Conservation (phyloP, 2,113 vertebrate genomes). For the Hippocampus guttulatus region DNA sequence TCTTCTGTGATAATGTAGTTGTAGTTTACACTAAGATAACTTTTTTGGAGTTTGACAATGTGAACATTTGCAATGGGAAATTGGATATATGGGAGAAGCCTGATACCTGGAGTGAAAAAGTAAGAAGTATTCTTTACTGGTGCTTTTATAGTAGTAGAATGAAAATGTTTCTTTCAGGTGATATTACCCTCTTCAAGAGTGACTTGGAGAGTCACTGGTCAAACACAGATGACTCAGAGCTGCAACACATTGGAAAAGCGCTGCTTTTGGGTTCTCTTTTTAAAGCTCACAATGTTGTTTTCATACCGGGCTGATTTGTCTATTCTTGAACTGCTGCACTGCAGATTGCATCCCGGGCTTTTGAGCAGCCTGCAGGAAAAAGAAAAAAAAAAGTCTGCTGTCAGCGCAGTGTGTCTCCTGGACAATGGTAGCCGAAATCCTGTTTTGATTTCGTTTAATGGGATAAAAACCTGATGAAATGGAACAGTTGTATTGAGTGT, state of each 20-base stretch:
- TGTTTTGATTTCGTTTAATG: constrained; percentile 48
- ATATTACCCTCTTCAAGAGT: constrained; percentile 48
- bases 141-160: not conserved
- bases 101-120: too few relatives aligned
- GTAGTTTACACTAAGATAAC: not conserved
- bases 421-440: constrained; percentile 56
- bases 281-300: constrained; percentile 46
- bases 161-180: constrained; percentile 58
- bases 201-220: constrained; percentile 54
- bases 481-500: constrained; percentile 51
- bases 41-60: too few relatives aligned
- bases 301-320: constrained; percentile 40
- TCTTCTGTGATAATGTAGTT: not conserved
- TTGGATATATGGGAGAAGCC: too few relatives aligned
- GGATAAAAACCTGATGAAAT: constrained; percentile 66
- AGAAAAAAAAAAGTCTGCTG: constrained; percentile 38
- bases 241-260: constrained; percentile 46
- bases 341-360: constrained; percentile 52
- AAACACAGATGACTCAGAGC: constrained; percentile 57
- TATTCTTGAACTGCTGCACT: constrained; percentile 45
- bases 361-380: constrained; percentile 52
- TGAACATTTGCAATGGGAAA: too few relatives aligned
- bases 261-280: constrained; percentile 45
- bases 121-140: not conserved
- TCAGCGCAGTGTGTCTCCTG: constrained; percentile 54